Conservation (phyloP, 2,888 invertebrate genomes). For the Endotricha flammealis region DNA sequence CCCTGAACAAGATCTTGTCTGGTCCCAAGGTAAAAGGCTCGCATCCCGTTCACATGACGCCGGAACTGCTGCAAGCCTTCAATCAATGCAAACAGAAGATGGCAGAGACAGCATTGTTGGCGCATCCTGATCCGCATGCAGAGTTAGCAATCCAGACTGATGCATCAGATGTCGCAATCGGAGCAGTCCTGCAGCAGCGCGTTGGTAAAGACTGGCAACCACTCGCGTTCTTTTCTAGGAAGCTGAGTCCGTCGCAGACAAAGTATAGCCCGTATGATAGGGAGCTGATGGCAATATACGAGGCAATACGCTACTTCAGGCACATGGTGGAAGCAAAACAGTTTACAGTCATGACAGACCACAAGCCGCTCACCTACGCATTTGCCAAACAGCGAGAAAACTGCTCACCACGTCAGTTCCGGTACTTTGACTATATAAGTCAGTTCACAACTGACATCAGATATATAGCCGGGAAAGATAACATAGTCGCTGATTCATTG, state of each 20-base stretch:
- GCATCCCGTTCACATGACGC: slow-evolving; percentile 21
- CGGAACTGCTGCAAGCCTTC: slow-evolving; percentile 23
- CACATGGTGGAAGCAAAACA: too few species aligned
- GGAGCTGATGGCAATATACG: slow-evolving; percentile 39
- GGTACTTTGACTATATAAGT: too few species aligned
- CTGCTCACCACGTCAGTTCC: too few species aligned
- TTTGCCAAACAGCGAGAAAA: slow-evolving; percentile 30
- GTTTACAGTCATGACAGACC: too few species aligned
- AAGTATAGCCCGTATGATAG: slow-evolving; percentile 29
- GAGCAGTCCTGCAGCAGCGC: slow-evolving; percentile 42
- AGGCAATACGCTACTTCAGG: slow-evolving; percentile 37
- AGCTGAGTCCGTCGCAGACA: background rate
- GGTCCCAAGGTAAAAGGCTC: slow-evolving; percentile 26
- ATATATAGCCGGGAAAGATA: too few species aligned
- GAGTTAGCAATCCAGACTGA: slow-evolving; percentile 34
- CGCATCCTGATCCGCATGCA: slow-evolving; percentile 31
- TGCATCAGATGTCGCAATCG: slow-evolving; percentile 43
- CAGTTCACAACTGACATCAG: too few species aligned
- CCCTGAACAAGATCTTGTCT: slow-evolving; percentile 13
- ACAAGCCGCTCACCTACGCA: slow-evolving; percentile 37
- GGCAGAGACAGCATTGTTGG: slow-evolving; percentile 29
- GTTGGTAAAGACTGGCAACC: slow-evolving; percentile 7
- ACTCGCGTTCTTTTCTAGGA: slow-evolving; percentile 5
- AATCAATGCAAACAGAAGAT: slow-evolving; percentile 27
- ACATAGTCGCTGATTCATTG: slow-evolving; percentile 38